Base-by-base conservation (phyloP, 2,888 invertebrate species). In the Callyntrura guangdongensis region DNA sequence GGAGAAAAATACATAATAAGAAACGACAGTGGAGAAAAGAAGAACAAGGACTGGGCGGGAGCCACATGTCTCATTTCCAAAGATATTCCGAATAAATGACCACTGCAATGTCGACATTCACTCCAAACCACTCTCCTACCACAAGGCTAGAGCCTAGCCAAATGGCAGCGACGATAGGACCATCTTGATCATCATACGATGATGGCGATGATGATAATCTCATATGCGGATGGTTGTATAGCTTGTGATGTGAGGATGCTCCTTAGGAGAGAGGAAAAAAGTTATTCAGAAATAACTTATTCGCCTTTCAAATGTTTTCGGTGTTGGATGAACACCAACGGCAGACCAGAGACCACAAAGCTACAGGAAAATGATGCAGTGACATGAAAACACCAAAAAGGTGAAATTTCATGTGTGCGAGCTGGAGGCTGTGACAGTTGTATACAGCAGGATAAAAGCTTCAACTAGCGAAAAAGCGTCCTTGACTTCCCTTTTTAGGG, bases 11-110 rank as follows among this genome's bases (percentile, higher is more conserved):
- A 64, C 20, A 17, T 53, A 61, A 81, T 81, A 47, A 17, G n/a
- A 45, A 36, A 72, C 0, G 56, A 25, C 59, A 1, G 61, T 8
- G 36, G 45, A 22, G 45, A 81, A 20, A 59, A 25, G 53, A 61
- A 87, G 72, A 74, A 88, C 88, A 88, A 72, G 88, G 72, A 82
- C 61, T 88, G 88, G 88, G 88, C 88, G 88, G 88, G 88, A 88
- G 88, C 22, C 79, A 45, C 53, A 27, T 88, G 88, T 88, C 88
- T 88, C 88, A 88, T 88, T 83, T 82, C 82, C 82, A 47, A 72
- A 53, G 22, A 88, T 72, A 72, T 82, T 74, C 64, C 61, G 61
- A 88, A 88, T 74, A 82, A 83, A 88, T 83, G 82, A 74, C 88
- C 88, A 88, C 82, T 83, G 82, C 82, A 88, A 81, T 47, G 36